Base-by-base conservation (phyloP, 2,888 invertebrate genomes). In the Syritta pipiens region DNA sequence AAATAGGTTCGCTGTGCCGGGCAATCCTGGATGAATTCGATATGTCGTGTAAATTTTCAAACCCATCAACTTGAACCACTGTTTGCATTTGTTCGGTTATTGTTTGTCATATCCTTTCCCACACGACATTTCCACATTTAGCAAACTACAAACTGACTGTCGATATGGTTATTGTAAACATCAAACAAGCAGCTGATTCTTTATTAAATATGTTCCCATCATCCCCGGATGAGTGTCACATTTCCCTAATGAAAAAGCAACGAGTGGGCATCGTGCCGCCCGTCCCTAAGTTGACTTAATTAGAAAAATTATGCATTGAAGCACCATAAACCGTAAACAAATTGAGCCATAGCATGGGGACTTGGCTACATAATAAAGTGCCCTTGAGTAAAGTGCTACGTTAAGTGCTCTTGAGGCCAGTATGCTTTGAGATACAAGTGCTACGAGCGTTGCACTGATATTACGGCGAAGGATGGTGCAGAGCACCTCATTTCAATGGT, bases 261-360 rank as follows among this genome's bases (percentile, higher is more conserved):
- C 26, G 32, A 20, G 17, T 32, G 12, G 37, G 20, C 37, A 48
- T 35, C 26, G 4, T 5, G 12, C 24, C 51, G 32, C 37, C 35
- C 40, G 19, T 42, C 9, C 12, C 46, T 26, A 57, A 19, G 14
- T 67, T 74, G 74, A 68, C 67, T 79, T 79, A 79, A 79, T 79
- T 79, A 74, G 55, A 74, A 79, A 79, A 79, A 79, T 67, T 60
- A 79, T 79, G 67, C 79, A 67, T 74, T 74, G 49, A 67, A 79
- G 79, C 24, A 74, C 60, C 67, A 62, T 79, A 57, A 67, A 60
- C 68, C 67, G 49, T 74, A 57, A 67, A 60, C 68, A 74, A 68
- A 79, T 74, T 74, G 60, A 79, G 65, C 32, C 55, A 35, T 49
- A 60, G 32, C 55, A 68, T 37, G 74, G 44, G 46, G 55, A 53